phyloP scores from a whole-genome alignment of 2,797 vertebrate genomes.

The Semaprochilodus insignis region DNA sequence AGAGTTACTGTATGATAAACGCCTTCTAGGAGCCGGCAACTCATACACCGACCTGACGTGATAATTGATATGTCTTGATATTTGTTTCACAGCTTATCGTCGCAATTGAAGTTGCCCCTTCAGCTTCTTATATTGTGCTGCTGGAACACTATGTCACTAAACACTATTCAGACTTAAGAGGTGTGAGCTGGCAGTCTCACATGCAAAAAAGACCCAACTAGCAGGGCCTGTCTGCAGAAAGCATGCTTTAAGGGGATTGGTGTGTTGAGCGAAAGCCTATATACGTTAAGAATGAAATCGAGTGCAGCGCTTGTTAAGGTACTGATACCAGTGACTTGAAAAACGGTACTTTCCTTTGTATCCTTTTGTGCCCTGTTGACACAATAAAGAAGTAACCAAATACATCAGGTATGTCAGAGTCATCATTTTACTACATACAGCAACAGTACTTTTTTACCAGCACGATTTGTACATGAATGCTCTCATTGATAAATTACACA shows the following conservation, averaged over 20 bases:
- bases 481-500: neutral
- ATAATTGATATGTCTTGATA: neutral
- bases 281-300: neutral
- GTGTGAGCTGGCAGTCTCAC: neutral
- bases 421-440: constrained; percentile 43
- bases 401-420: neutral
- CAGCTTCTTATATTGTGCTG: constrained; percentile 32
- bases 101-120: neutral
- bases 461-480: constrained; percentile 8
- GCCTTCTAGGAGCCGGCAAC: neutral
- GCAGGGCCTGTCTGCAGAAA: neutral
- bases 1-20: neutral
- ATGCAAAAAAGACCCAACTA: neutral
- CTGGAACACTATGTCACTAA: neutral
- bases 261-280: neutral
- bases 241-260: neutral
- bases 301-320: constrained; percentile 16
- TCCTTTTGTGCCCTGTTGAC: neutral
- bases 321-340: constrained; percentile 24
- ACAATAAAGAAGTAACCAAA: constrained; percentile 48
- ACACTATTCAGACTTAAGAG: neutral
- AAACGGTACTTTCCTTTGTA: constrained; percentile 20
- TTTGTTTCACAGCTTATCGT: neutral
- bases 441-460: constrained; percentile 45
- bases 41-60: neutral